Evolutionary conservation across 2,888 invertebrate species (phyloP), one percentile per base, ranked within the genome.

Genomic region (Marronus borbonicus): DNA sequence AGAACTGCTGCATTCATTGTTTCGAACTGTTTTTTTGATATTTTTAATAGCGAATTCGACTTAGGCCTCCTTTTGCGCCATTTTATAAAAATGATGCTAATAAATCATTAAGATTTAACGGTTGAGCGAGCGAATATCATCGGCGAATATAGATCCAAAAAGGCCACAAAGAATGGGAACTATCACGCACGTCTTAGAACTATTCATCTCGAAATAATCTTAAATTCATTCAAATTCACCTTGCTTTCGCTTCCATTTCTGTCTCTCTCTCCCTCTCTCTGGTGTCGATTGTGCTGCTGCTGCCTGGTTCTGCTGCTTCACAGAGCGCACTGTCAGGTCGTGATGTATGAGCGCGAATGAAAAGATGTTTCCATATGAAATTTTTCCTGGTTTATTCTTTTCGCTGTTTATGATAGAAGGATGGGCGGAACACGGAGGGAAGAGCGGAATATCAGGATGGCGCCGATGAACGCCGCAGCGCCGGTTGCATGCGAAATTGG

Each of bases 91-190:
- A 81, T 79, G 78, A 75, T 78, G 76, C 78, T 80, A 78, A 81
- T 81, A 82, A 81, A 81, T 82, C 82, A 82, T 82, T 81, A 81
- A 80, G 80, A 81, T 81, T 81, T 80, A 81, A 80, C 72, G 58
- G 72, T 39, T 76, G 78, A 77, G 49, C 79, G 81, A 66, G 76
- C 77, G 78, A 81, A 44, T 44, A 44, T 44, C 44, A 44, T 44
- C 44, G 70, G 76, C 77, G 78, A 81, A 79, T 77, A 78, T 80
- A 76, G 77, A 49, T 68, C n/a, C 24, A 44, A 68, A 68, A 50
- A 68, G 44, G 12, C 20, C 49, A 17, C 49, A 72, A 78, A 36
- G 72, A 39, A 72, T 72, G 60, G 58, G 58, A 72, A 72, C 72
- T 72, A 72, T 72, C 72, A 58, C 72, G 36, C 68, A 52, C 68